These are phyloP conservation scores for Typhlichthys eigenmanni DNA, from an alignment of 2,797 vertebrate genomes.

Conservation along the genomic window DNA sequence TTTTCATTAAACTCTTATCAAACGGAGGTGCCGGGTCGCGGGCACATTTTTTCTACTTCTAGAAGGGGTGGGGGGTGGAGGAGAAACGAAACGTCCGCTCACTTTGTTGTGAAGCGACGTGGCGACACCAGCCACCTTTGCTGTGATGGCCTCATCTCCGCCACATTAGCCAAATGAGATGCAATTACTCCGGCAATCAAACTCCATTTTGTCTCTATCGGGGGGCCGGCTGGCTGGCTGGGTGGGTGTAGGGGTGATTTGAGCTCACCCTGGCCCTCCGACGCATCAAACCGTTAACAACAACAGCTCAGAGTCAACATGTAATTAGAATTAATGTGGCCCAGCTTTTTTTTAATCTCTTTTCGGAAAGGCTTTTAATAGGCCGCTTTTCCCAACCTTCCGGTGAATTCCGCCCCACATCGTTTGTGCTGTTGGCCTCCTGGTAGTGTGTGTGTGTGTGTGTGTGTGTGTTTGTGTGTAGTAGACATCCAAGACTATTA, in stretches of 20 bases:
- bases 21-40: no score
- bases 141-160: conserved; percentile 43
- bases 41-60: no score
- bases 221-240: conserved; percentile 39
- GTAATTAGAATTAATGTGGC: conserved; percentile 58
- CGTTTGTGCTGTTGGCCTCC: not conserved
- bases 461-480: conserved; percentile 5
- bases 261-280: not conserved
- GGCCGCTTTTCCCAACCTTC: conserved; percentile 5
- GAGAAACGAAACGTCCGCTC: no score
- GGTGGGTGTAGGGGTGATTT: conserved; percentile 32
- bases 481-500: not conserved
- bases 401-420: conserved; percentile 7
- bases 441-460: not conserved
- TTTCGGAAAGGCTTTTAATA: not conserved
- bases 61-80: no score
- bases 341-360: not conserved
- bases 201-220: conserved; percentile 64
- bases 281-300: conserved; percentile 56
- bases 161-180: conserved; percentile 61
- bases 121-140: conserved; percentile 33
- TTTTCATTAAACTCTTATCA: no score
- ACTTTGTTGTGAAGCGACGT: no score
- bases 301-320: conserved; percentile 51
- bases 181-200: conserved; percentile 69